Conservation (phyloP, 2,113 vertebrate genomes). For the Tautogolabrus adspersus region DNA sequence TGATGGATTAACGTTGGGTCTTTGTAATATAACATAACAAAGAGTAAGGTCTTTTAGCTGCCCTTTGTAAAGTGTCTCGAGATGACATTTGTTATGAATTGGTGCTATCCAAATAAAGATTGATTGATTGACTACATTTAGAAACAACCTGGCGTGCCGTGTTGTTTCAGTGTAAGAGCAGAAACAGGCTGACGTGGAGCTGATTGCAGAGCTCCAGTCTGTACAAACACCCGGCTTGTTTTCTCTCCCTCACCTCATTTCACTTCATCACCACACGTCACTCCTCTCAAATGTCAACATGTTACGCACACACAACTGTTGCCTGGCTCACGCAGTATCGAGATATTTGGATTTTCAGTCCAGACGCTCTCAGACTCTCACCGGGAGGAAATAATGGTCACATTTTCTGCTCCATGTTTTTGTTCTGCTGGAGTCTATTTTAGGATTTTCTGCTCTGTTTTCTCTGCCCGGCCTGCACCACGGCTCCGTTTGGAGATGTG, state of each 20-base stretch:
- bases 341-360: not conserved
- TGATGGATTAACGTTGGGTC: too few relatives aligned
- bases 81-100: too few relatives aligned
- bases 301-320: not conserved
- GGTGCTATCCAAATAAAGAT: too few relatives aligned
- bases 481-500: not conserved
- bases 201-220: conserved; percentile 3
- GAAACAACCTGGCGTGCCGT: not conserved
- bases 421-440: conserved; percentile 15
- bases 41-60: too few relatives aligned
- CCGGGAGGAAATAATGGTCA: conserved; percentile 6
- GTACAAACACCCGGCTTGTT: conserved; percentile 3
- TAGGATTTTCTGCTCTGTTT: conserved; percentile 19
- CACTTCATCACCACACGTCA: conserved; percentile 18
- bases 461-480: not conserved
- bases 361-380: conserved; percentile 8
- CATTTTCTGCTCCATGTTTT: conserved; percentile 15
- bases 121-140: too few relatives aligned
- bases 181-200: not conserved
- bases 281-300: conserved; percentile 17
- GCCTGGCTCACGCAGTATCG: conserved; percentile 1
- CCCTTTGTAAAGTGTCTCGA: too few relatives aligned
- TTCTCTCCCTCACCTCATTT: conserved; percentile 28
- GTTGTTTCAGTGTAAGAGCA: not conserved
- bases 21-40: too few relatives aligned